Base-by-base conservation (phyloP, 2,113 vertebrate species). In the Ageneiosus marmoratus region DNA sequence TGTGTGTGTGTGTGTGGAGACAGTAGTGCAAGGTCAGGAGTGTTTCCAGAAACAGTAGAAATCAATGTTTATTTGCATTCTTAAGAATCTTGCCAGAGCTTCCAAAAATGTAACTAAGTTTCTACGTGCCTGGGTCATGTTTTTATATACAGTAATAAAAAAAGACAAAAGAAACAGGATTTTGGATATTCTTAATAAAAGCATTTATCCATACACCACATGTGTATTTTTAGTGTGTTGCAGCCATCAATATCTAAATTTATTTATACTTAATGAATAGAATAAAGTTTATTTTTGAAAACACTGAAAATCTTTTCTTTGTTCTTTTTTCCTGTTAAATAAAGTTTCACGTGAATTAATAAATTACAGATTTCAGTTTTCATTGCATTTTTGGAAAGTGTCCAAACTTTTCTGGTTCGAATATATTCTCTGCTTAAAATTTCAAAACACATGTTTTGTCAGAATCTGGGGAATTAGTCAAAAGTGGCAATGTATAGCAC, bases 61-160 rank as follows among this genome's bases (percentile, higher is more conserved):
- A 58, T 72, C 79, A 81, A 73, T 73, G 69, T 56, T 56, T 81
- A 41, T 56, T 81, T 46, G 51, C 27, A 46, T 72, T 37, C 79
- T 44, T n/a, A 56, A 56, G 50, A 51, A 34, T 51, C 63, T 56
- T 37, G 37, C 34, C 67, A 73, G 65, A 50, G n/a, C n/a, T 73
- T 48, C 53, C 51, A 81, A 29, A 27, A 55, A 37, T 8, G 22
- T 44, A 56, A 58, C 20, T 34, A 48, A 16, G 62, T 46, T 56
- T 72, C 34, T 32, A 1, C 27, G 32, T 20, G 51, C 32, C 50
- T 29, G 34, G 51, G 67, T 46, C 37, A 69, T 13, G 48, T 56
- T 44, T 69, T 56, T 24, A 24, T 46, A 46, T 6, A 58, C 16
- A 32, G 13, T 73, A 58, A 55, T 32, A 51, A 72, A 41, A 81